A percentile compares a stretch with the other conserved stretches of the same genome.
These are phyloP conservation scores for Ichneumoninae sp. DNA, from an alignment of 2,888 invertebrate genomes.

Conservation along the genomic window DNA sequence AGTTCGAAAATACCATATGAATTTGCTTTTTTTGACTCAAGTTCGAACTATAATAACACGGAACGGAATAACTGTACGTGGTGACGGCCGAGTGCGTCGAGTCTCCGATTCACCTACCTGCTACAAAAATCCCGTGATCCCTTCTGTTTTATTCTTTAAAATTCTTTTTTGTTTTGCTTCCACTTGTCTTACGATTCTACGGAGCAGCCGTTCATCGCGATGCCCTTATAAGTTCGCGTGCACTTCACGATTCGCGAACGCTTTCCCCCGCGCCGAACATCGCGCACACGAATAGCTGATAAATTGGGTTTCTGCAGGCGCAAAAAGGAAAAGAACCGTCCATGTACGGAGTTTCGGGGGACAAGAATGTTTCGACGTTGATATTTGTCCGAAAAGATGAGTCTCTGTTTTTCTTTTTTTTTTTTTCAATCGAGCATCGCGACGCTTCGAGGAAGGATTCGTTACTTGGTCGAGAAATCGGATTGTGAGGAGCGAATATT, in stretches of 20 bases:
- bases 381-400: background rate
- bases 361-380: constrained; percentile 5
- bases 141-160: background rate
- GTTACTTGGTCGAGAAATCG: background rate
- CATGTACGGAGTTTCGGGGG: constrained; percentile 23
- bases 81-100: background rate
- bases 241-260: constrained; percentile 17
- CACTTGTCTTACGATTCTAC: constrained; percentile 10
- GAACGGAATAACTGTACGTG: background rate
- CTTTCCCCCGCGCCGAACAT: constrained; percentile 47
- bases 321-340: constrained; percentile 35
- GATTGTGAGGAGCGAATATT: background rate
- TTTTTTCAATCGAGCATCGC: background rate
- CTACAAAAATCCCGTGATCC: background rate
- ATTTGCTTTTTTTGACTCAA: background rate
- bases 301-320: background rate
- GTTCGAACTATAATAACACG: background rate
- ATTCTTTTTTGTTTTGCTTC: background rate
- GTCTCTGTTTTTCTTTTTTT: background rate
- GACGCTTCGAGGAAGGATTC: background rate
- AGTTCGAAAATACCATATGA: background rate
- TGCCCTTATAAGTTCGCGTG: background rate
- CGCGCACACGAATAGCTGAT: constrained; percentile 22
- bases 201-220: constrained; percentile 46
- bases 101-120: constrained; percentile 26